phyloP scores from a whole-genome alignment of 23 tunicate species.

The Oikopleura dioica region DNA sequence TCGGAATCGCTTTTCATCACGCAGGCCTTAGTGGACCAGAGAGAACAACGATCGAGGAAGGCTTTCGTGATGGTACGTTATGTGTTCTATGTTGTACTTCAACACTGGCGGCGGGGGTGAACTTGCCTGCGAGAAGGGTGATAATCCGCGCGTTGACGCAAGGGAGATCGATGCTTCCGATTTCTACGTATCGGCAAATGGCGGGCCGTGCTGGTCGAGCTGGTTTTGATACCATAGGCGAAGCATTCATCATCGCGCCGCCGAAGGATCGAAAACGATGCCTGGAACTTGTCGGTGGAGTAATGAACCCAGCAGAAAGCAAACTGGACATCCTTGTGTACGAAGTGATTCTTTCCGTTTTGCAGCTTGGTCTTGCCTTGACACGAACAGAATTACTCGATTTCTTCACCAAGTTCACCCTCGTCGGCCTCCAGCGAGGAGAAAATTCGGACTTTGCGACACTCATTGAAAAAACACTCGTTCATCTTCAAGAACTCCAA shows the following conservation, averaged over 20 bases:
- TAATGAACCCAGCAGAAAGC: neutral
- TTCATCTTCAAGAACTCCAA: neutral
- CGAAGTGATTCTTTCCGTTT: neutral
- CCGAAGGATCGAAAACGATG: conserved; percentile 8
- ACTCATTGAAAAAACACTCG: neutral
- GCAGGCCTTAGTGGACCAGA: conserved; percentile 72
- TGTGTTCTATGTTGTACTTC: conserved; percentile 66
- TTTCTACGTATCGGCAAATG: conserved; percentile 85
- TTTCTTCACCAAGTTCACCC: neutral
- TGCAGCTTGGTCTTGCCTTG: neutral
- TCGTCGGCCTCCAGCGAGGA: neutral
- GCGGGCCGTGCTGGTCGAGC: conserved; percentile 97
- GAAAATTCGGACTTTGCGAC: neutral
- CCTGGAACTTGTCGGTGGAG: neutral
- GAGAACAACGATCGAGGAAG: conserved; percentile 50
- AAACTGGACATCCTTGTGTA: neutral
- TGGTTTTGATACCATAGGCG: conserved; percentile 83
- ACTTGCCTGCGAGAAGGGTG: conserved; percentile 83
- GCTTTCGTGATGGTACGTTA: conserved; percentile 31
- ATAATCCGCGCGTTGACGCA: conserved; percentile 50
- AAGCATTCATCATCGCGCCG: conserved; percentile 13
- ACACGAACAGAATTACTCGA: neutral
- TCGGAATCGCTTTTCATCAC: neutral
- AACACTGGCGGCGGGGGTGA: conserved; percentile 90
- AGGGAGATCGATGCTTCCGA: conserved; percentile 27